Evolutionary conservation across 2,113 vertebrate genomes (phyloP).

Genomic region (Lutjanus erythropterus): DNA sequence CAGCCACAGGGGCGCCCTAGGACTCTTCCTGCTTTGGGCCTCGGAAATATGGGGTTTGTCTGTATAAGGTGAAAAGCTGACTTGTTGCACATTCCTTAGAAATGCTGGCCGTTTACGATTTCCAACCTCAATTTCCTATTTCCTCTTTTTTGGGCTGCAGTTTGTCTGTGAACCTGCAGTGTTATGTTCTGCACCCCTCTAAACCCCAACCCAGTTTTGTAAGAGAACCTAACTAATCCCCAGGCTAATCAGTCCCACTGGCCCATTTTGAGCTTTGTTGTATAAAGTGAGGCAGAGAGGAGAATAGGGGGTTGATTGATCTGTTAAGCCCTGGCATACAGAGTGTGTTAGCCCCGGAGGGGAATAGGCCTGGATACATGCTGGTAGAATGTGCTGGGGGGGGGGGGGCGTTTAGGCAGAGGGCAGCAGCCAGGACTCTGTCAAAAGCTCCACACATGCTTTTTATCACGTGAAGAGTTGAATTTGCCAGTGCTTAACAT

Average conservation of each 20-base stretch:
- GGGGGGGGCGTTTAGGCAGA: constrained; percentile 31
- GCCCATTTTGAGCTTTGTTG: constrained; percentile 56
- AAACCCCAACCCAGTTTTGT: constrained; percentile 41
- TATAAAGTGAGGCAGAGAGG: constrained; percentile 55
- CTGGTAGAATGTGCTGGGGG: constrained; percentile 51
- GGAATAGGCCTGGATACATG: constrained; percentile 38
- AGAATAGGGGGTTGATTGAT: constrained; percentile 71
- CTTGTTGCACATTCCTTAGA: constrained; percentile 65
- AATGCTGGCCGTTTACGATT: constrained; percentile 51
- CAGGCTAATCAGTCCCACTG: constrained; percentile 61
- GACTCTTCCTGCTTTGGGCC: constrained; percentile 42
- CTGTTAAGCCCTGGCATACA: constrained; percentile 63
- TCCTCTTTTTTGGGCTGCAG: constrained; percentile 33
- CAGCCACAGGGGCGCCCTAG: constrained; percentile 12
- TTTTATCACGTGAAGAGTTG: constrained; percentile 9
- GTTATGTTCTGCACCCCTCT: constrained; percentile 4
- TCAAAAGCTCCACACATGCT: constrained; percentile 9
- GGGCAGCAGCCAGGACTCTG: constrained; percentile 7
- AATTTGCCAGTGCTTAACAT: neutral
- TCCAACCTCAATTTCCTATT: constrained; percentile 69
- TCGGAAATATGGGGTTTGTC: constrained; percentile 42
- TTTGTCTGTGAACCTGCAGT: constrained; percentile 45
- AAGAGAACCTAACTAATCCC: constrained; percentile 59
- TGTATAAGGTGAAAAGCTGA: constrained; percentile 52
- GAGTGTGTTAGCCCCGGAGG: constrained; percentile 47